Base-by-base conservation (phyloP, 1,140 invertebrate genomes). In the Sinonovacula constricta region DNA sequence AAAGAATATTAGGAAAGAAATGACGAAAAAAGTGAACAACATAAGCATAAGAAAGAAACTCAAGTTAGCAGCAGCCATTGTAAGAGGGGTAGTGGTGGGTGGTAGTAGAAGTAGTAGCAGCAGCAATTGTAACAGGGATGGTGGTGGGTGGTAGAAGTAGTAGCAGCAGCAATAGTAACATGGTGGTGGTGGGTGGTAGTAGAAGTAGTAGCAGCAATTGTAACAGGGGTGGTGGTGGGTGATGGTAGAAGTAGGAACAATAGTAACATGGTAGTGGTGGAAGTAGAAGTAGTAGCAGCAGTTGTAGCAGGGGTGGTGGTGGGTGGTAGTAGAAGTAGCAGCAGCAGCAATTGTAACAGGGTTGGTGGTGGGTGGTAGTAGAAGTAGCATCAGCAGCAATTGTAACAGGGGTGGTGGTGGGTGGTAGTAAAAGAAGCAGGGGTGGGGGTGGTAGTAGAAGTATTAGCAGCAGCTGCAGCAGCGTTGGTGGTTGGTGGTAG, bases 391-490 rank as follows among this genome's bases (percentile, higher is more conserved):
- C n/a, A n/a, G n/a, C n/a, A n/a, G n/a, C n/a, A n/a, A n/a, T n/a
- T n/a, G n/a, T n/a, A n/a, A n/a, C n/a, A n/a, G n/a, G n/a, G n/a
- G n/a, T n/a, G n/a, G n/a, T n/a, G n/a, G n/a, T n/a, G n/a, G n/a
- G n/a, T n/a, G n/a, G n/a, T n/a, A 69, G 63, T 66, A 66, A 34
- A 34, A 66, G 63, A n/a, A 39, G 31, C n/a, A 66, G 63, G 7
- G 54, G 49, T 56, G n/a, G n/a, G n/a, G n/a, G n/a, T n/a, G 54
- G 66, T 36, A 66, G 63, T 39, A 66, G 63, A 5, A 66, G 63
- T 36, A 36, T 28, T 36, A 66, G 3, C 28, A 69, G 67, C 30
- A 56, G 67, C 30, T 56, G 67, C 30, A 69, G 67, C 30, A 28
- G 39, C 30, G 53, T 10, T 59, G 53, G 66, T 57, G 28, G 66